These are phyloP conservation scores for Virgularia gustaviana DNA, from an alignment of 92 coral and sea anemone species.

Conservation along the genomic window DNA sequence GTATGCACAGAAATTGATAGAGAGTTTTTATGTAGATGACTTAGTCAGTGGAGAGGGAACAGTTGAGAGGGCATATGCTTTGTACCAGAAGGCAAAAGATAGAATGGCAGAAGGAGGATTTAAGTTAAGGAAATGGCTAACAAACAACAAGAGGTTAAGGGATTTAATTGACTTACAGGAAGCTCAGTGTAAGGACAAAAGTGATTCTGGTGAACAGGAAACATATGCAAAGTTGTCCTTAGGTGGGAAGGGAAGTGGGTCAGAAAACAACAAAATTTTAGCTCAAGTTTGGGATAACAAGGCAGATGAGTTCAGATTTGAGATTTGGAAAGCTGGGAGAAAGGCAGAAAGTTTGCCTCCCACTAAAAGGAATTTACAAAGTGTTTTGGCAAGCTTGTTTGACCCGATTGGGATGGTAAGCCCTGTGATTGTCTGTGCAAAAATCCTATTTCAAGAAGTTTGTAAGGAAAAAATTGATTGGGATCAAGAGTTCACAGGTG, in stretches of 20 bases:
- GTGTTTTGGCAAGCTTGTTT: not conserved
- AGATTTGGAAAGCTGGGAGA: not conserved
- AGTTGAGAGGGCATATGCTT: not conserved
- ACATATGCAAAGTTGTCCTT: not conserved
- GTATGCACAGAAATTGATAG: not conserved
- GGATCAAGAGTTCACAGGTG: not conserved
- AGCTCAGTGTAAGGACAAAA: not conserved
- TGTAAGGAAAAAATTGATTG: not conserved
- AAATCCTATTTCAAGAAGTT: not conserved
- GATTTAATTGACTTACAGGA: not conserved
- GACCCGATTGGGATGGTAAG: not conserved
- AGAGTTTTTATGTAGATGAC: constrained; percentile 17
- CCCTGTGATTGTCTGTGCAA: not conserved
- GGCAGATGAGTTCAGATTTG: not conserved
- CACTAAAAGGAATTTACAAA: not conserved
- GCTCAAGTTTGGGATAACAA: not conserved
- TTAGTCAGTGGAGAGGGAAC: not conserved
- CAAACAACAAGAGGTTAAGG: not conserved
- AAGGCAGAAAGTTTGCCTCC: not conserved
- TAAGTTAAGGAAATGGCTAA: not conserved
- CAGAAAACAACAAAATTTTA: not conserved
- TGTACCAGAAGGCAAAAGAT: not conserved
- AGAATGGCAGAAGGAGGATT: constrained; percentile 40
- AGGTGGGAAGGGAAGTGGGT: not conserved
- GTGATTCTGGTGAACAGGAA: constrained; percentile 1